A percentile compares a stretch with the other conserved stretches of the same genome.
Evolutionary conservation across 2,797 vertebrate species (phyloP).

Genomic region (Danionella dracula): DNA sequence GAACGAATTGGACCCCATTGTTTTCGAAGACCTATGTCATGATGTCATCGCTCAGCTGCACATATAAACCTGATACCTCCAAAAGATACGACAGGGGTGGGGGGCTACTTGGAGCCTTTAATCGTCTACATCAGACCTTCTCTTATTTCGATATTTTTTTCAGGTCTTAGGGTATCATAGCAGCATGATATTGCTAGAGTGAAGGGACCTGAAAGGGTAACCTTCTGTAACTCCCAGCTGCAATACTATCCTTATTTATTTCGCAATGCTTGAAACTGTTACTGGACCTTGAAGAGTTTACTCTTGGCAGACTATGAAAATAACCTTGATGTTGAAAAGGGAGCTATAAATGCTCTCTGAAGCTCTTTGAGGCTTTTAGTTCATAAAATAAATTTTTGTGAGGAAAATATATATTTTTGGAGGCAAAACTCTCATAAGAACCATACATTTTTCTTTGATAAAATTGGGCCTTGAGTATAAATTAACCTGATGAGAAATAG

Average conservation of each 20-base stretch:
- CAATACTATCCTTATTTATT: conserved; percentile 6
- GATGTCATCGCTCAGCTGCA: conserved; percentile 46
- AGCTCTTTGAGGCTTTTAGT: too few relatives aligned
- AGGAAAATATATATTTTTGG: too few relatives aligned
- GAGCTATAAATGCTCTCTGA: too few relatives aligned
- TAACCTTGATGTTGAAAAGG: background rate
- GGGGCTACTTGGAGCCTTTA: conserved; percentile 1
- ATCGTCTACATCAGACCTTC: conserved; percentile 30
- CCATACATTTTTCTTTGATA: too few relatives aligned
- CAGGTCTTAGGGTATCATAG: conserved; percentile 4
- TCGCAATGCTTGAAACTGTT: background rate
- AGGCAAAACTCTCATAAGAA: too few relatives aligned
- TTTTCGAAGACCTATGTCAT: conserved; percentile 47
- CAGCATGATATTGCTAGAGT: conserved; percentile 3
- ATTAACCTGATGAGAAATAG: conserved; percentile 24
- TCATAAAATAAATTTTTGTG: background rate
- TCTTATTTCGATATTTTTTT: conserved; percentile 27
- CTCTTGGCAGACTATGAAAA: background rate
- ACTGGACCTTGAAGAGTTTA: background rate
- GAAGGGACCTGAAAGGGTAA: conserved; percentile 2
- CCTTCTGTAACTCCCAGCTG: background rate
- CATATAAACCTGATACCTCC: conserved; percentile 47
- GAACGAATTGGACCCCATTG: conserved; percentile 51
- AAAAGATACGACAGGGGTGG: background rate
- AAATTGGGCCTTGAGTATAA: conserved; percentile 27